Evolutionary conservation across 2,797 vertebrate genomes (phyloP), one percentile per base, ranked within the genome.

Genomic region (Alfaro cultratus): DNA sequence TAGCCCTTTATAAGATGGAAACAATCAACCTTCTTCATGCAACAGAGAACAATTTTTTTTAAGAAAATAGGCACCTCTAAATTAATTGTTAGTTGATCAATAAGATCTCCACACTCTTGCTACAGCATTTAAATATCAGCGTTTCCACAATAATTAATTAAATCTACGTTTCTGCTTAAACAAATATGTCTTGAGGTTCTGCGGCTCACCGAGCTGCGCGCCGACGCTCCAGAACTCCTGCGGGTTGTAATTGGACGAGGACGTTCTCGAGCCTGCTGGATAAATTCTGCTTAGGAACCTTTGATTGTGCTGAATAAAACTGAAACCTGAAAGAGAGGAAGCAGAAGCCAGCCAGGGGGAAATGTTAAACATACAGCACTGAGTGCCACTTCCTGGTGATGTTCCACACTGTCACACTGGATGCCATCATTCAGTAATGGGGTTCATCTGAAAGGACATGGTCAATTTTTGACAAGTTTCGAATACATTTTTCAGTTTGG

Each of bases 221-320:
- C 97, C 97, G 0, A 97, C 83, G 12, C 97, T 98, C 97, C 98
- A 98, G 89, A 98, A 98, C 78, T 96, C 95, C 87, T 97, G 96
- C 55, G 97, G 97, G 89, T 96, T 95, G 86, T 96, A 97, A 91
- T 99, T 99, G 72, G 97, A 97, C 47, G 97, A 97, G 4, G 70
- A 85, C 0, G 94, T 78, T 92, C 97, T 96, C 4, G 79, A 91
- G 79, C 95, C 95, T 60, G 93, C 96, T 1, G 97, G 97, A 83
- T 98, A 97, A 82, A 97, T 96, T 92, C 98, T 96, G 88, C 95
- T 97, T 73, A 98, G 94, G 91, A 97, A 98, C 62, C 49, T 94
- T 73, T 83, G 88, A 64, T 95, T 98, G 84, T 98, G 97, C 21
- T 75, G 72, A 87, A 97, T 79, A 90, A 98, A 98, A 0, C 97